Base-by-base conservation (phyloP, 1,140 invertebrate species). In the Pristionchus pacificus region DNA sequence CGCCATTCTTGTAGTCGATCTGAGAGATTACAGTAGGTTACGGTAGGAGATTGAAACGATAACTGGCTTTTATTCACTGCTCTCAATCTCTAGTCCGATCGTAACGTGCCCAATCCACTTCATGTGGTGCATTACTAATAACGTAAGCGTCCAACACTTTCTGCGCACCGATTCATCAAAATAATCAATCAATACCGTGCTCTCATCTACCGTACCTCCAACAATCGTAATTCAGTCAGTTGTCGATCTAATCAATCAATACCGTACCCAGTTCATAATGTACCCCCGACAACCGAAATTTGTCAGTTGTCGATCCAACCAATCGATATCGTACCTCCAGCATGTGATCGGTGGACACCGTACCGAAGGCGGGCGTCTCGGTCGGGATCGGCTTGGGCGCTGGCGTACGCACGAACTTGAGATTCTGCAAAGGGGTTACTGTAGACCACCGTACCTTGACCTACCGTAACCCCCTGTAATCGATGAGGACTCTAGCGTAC, bases 1-100 rank as follows among this genome's bases (percentile, higher is more conserved):
- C 6, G 19, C 93, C 92, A 59, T 76, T 67, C 55, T 91, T 84
- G 38, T 10, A 49, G 38, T 49, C 38, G 38, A 49, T 49, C 38
- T 49, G 38, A 49, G 19, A 49, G n/a, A n/a, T n/a, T n/a, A n/a
- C n/a, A n/a, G n/a, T n/a, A n/a, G n/a, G n/a, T n/a, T n/a, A n/a
- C n/a, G n/a, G n/a, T n/a, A n/a, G n/a, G n/a, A n/a, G n/a, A n/a
- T n/a, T n/a, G n/a, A n/a, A n/a, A n/a, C n/a, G n/a, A n/a, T n/a
- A 49, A 49, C 6, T 49, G 38, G 6, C 38, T 10, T 49, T 49
- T 49, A 49, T 19, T 19, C 38, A 6, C 38, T 49, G 38, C 6
- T 49, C 6, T 10, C 38, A 49, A 19, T 10, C 19, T 49, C 19
- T 49, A 10, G 6, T 49, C 38, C 38, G 38, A 49, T 49, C 19